These are phyloP conservation scores for Eptatretus atami DNA, from an alignment of 2,797 vertebrate species.

Conservation along the genomic window DNA sequence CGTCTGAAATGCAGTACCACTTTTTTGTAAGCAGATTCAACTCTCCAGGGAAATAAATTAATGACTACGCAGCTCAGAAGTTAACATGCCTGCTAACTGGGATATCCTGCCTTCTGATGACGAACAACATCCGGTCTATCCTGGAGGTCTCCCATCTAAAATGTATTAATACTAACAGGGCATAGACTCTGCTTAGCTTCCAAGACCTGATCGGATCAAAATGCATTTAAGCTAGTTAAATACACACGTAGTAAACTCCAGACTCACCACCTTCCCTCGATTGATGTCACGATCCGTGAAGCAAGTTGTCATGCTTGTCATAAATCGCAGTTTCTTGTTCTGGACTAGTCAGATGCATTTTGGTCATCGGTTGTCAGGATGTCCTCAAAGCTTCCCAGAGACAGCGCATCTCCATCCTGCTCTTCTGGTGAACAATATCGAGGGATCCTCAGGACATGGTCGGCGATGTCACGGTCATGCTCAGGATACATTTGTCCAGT, in stretches of 20 bases:
- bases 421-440: conserved; percentile 52
- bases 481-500: conserved; percentile 77
- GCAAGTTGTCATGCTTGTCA: conserved; percentile 64
- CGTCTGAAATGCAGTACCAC: too few relatives aligned
- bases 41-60: too few relatives aligned
- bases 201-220: too few relatives aligned
- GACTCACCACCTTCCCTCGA: conserved; percentile 54
- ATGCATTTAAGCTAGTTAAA: too few relatives aligned
- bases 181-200: too few relatives aligned
- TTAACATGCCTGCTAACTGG: too few relatives aligned
- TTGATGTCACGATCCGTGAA: conserved; percentile 42
- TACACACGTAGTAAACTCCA: conserved; percentile 34
- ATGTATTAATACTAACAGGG: too few relatives aligned
- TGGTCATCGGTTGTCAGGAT: conserved; percentile 60
- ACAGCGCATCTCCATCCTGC: conserved; percentile 55
- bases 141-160: too few relatives aligned
- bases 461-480: conserved; percentile 62
- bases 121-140: too few relatives aligned
- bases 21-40: too few relatives aligned
- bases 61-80: too few relatives aligned
- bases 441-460: conserved; percentile 75
- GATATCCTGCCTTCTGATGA: too few relatives aligned
- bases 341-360: conserved; percentile 24
- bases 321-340: conserved; percentile 59
- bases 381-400: conserved; percentile 46